phyloP scores from a whole-genome alignment of 2,888 invertebrate genomes.

The Vesta saturnalis region DNA sequence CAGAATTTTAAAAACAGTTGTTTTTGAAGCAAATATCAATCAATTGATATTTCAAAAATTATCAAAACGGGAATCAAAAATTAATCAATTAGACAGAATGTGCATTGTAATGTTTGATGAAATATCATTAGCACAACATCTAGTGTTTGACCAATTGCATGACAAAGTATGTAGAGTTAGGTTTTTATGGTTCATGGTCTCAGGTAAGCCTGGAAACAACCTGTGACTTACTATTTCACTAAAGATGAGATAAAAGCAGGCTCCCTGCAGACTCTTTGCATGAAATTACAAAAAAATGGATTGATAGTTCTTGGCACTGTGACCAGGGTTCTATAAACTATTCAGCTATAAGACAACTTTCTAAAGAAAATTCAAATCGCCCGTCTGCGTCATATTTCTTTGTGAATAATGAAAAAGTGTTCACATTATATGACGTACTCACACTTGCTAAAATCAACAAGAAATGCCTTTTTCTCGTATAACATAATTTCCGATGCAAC shows the following conservation, averaged over 20 bases:
- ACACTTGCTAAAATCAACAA: too few relatives aligned
- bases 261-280: neutral
- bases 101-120: conserved; percentile 34
- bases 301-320: conserved; percentile 3
- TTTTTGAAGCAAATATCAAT: neutral
- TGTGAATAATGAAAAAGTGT: too few relatives aligned
- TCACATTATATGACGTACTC: too few relatives aligned
- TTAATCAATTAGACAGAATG: neutral
- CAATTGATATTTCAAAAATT: neutral
- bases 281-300: neutral
- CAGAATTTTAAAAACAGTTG: neutral
- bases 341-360: too few relatives aligned
- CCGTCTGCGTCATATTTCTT: too few relatives aligned
- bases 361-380: too few relatives aligned
- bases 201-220: conserved; percentile 34
- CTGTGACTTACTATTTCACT: conserved; percentile 30
- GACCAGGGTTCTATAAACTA: neutral
- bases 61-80: neutral
- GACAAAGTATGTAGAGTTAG: conserved; percentile 2
- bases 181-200: conserved; percentile 42
- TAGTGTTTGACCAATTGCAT: too few relatives aligned
- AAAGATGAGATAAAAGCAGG: conserved; percentile 17
- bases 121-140: too few relatives aligned
- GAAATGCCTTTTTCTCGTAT: too few relatives aligned
- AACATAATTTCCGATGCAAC: too few relatives aligned